These are phyloP conservation scores for Adelphocoris suturalis DNA, from an alignment of 2,888 invertebrate species.

Conservation along the genomic window DNA sequence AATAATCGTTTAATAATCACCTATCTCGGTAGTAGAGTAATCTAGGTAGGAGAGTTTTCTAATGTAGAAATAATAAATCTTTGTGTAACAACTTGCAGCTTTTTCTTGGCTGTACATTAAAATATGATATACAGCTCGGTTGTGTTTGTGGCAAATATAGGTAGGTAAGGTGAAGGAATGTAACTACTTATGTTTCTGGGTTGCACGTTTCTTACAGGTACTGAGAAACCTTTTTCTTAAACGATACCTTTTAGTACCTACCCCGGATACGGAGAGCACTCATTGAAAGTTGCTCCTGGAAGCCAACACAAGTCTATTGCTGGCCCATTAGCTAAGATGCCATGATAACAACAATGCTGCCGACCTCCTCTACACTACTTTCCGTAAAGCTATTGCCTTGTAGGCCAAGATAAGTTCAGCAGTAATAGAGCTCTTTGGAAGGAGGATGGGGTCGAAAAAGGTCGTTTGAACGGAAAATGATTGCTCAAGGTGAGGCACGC, in stretches of 20 bases:
- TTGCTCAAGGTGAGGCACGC: slow-evolving; percentile 37
- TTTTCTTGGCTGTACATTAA: too few relatives aligned
- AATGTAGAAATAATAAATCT: too few relatives aligned
- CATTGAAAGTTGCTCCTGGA: neutral
- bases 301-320: neutral
- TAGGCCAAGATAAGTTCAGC: slow-evolving; percentile 15
- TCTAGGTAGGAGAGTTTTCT: too few relatives aligned
- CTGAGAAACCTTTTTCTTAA: neutral
- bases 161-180: too few relatives aligned
- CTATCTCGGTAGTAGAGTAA: too few relatives aligned
- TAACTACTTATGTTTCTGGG: too few relatives aligned
- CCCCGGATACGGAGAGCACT: neutral
- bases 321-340: slow-evolving; percentile 46
- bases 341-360: slow-evolving; percentile 41
- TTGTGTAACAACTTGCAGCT: too few relatives aligned
- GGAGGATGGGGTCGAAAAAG: slow-evolving; percentile 1
- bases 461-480: slow-evolving; percentile 4
- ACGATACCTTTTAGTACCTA: neutral
- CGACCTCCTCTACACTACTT: neutral
- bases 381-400: neutral
- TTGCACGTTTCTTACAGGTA: neutral
- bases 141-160: too few relatives aligned
- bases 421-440: slow-evolving; percentile 47
- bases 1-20: too few relatives aligned
- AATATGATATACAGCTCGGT: too few relatives aligned